These are phyloP conservation scores for Campoplex nolae DNA, from an alignment of 2,888 invertebrate genomes.

Conservation along the genomic window DNA sequence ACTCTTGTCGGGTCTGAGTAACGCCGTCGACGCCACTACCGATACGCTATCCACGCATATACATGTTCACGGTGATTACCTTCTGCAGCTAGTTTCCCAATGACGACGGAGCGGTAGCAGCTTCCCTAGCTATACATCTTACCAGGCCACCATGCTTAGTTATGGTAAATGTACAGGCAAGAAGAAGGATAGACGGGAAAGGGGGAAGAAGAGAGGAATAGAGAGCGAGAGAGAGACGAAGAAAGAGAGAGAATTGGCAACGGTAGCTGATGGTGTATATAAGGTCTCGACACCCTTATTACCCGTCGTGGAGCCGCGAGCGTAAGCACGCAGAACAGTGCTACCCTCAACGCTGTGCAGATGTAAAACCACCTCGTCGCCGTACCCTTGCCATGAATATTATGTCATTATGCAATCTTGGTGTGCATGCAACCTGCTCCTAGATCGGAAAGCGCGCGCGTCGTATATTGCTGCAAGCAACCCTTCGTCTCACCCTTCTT, in stretches of 20 bases:
- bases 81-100: conserved; percentile 49
- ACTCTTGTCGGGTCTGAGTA: conserved; percentile 40
- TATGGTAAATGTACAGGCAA: conserved; percentile 22
- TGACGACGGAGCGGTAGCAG: conserved; percentile 50
- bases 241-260: conserved; percentile 24
- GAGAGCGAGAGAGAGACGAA: neutral
- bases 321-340: conserved; percentile 74
- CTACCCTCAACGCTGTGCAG: conserved; percentile 38
- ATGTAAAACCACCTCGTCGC: conserved; percentile 40
- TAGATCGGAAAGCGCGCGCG: conserved; percentile 43
- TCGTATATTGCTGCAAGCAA: conserved; percentile 17
- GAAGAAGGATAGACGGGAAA: neutral
- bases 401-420: conserved; percentile 84
- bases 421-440: conserved; percentile 79
- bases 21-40: conserved; percentile 50
- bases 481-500: conserved; percentile 12
- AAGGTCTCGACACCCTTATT: conserved; percentile 78
- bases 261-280: conserved; percentile 50
- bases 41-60: conserved; percentile 23
- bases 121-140: conserved; percentile 52
- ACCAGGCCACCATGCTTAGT: conserved; percentile 39
- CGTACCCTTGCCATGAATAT: conserved; percentile 79
- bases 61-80: conserved; percentile 28
- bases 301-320: conserved; percentile 77
- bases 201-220: conserved; percentile 14